Percentiles rank a stretch among this genome's conserved stretches.
phyloP scores from a whole-genome alignment of 2,113 vertebrate species.

The Condylura cristata region DNA sequence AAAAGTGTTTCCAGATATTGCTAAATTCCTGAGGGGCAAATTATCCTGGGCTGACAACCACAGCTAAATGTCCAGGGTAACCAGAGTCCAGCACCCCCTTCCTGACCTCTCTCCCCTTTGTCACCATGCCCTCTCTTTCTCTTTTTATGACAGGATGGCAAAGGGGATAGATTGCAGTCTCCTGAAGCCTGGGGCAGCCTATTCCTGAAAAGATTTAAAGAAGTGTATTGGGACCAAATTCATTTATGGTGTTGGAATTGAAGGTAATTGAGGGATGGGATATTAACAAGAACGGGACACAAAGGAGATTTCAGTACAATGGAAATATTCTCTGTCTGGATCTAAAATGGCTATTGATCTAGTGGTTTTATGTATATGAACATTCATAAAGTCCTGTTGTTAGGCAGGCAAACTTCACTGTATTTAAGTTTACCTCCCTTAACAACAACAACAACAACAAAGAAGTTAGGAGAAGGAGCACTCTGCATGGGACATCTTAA shows the following conservation, averaged over 20 bases:
- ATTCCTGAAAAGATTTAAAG: neutral
- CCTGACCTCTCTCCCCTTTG: neutral
- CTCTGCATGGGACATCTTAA: neutral
- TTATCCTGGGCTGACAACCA: neutral
- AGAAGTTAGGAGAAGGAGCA: neutral
- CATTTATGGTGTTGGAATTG: neutral
- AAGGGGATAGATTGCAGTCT: neutral
- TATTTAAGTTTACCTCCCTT: neutral
- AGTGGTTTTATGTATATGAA: neutral
- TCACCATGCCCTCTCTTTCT: neutral
- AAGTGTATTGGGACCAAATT: neutral
- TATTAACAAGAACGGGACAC: neutral
- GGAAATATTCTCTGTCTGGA: neutral
- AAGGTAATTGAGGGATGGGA: neutral
- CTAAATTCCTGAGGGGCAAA: neutral
- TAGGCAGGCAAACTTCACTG: neutral
- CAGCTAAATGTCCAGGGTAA: neutral
- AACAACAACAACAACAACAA: neutral
- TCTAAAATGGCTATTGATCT: neutral
- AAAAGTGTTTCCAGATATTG: neutral
- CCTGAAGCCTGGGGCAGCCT: neutral
- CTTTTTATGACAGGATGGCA: neutral
- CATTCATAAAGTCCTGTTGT: neutral
- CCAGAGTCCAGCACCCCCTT: neutral
- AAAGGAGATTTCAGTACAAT: neutral